phyloP scores from a whole-genome alignment of 2,888 invertebrate genomes.

The Spilarctia lutea region DNA sequence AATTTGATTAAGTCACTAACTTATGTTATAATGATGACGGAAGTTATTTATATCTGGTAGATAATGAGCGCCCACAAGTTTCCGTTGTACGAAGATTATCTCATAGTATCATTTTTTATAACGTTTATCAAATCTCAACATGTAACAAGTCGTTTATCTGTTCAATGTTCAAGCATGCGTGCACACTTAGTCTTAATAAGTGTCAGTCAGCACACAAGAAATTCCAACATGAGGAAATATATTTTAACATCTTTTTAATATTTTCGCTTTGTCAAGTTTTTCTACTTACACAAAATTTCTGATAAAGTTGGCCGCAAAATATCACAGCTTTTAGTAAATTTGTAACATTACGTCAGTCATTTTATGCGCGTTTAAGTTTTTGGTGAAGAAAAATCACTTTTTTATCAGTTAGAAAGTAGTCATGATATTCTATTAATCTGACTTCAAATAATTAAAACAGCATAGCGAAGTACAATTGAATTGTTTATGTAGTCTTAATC shows the following conservation, averaged over 20 bases:
- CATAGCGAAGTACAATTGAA: neutral
- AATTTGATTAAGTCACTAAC: slow-evolving; percentile 1
- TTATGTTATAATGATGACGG: slow-evolving; percentile 18
- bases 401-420: too few species aligned
- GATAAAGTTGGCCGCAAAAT: too few species aligned
- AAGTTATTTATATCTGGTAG: slow-evolving; percentile 24
- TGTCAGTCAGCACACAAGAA: neutral
- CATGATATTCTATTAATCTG: too few species aligned
- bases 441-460: too few species aligned
- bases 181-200: neutral
- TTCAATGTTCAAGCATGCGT: slow-evolving; percentile 1
- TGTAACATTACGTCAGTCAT: neutral
- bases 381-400: neutral
- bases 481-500: too few species aligned
- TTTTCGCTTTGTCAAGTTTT: neutral
- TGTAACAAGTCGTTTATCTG: slow-evolving; percentile 19
- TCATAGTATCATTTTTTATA: slow-evolving; percentile 44
- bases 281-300: neutral
- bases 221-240: neutral
- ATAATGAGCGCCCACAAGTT: slow-evolving; percentile 34
- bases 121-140: slow-evolving; percentile 22
- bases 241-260: neutral
- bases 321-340: neutral
- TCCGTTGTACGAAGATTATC: slow-evolving; percentile 53
- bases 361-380: neutral